Percentiles rank a stretch among this genome's conserved stretches.
These are phyloP conservation scores for Campylorhamphus procurvoides DNA, from an alignment of 2,113 vertebrate genomes.

Conservation along the genomic window DNA sequence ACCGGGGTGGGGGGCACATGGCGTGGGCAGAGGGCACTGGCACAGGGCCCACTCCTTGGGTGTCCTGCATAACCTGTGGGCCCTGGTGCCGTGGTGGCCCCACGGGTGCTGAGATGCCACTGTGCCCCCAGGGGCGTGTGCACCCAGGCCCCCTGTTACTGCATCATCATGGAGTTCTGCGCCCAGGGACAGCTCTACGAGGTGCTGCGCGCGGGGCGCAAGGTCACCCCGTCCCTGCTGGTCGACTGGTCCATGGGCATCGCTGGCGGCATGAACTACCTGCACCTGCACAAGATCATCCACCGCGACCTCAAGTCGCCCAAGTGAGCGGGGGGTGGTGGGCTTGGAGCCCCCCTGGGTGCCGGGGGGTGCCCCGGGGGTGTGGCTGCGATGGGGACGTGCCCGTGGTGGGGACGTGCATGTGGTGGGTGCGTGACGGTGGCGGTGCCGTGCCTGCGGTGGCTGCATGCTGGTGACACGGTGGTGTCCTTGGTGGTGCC, in stretches of 20 bases:
- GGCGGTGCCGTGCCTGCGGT: fast-evolving
- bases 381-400: fast-evolving
- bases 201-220: constrained; percentile 93
- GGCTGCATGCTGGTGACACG: fast-evolving
- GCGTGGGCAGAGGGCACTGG: fast-evolving
- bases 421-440: fast-evolving
- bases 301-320: constrained; percentile 98
- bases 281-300: constrained; percentile 99
- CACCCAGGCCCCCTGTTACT: constrained; percentile 97
- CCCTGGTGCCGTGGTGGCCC: no score
- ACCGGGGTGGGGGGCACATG: background rate
- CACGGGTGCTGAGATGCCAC: background rate
- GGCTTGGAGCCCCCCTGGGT: background rate
- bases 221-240: constrained; percentile 92
- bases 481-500: background rate
- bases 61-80: fast-evolving
- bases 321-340: constrained; percentile 79
- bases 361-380: background rate
- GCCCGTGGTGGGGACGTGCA: fast-evolving
- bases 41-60: fast-evolving
- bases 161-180: constrained; percentile 99
- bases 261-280: constrained; percentile 98
- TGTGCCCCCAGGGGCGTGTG: constrained; percentile 88
- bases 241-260: constrained; percentile 99
- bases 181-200: constrained; percentile 99